A percentile compares a stretch with the other conserved stretches of the same genome.
Conservation (phyloP, 2,888 invertebrate genomes). For the Cecidostiba fungosa region DNA sequence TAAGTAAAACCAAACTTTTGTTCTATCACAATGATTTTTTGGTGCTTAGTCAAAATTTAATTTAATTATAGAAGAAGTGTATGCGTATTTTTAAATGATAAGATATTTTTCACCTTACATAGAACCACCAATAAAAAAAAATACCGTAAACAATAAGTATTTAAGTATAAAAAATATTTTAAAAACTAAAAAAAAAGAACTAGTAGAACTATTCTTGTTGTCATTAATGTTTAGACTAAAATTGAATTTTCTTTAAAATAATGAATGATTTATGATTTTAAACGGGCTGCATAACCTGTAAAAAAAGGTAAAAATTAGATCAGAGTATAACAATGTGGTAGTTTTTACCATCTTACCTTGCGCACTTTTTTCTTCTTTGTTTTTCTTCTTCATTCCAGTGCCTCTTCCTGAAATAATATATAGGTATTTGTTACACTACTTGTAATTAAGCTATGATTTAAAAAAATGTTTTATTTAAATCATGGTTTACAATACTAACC, state of each 20-base stretch:
- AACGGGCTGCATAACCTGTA: not conserved
- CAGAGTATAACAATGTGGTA: not conserved
- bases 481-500: constrained; percentile 62
- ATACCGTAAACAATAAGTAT: not conserved
- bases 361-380: not conserved
- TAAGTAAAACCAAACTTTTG: not conserved
- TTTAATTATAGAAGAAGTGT: not conserved
- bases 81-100: too few species aligned
- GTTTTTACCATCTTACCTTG: not conserved
- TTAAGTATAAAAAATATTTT: not conserved
- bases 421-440: not conserved
- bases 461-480: not conserved
- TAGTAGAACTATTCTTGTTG: not conserved
- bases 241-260: not conserved
- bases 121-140: not conserved
- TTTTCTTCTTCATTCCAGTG: constrained; percentile 3
- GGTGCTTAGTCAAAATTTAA: not conserved
- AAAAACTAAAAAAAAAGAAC: too few species aligned
- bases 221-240: not conserved
- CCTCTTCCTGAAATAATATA: constrained; percentile 40
- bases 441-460: not conserved
- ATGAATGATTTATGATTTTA: constrained; percentile 1
- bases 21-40: constrained; percentile 4
- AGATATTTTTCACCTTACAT: too few species aligned
- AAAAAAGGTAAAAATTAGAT: not conserved